These are phyloP conservation scores for Hiodon tergisus DNA, from an alignment of 2,113 vertebrate genomes.

Conservation along the genomic window DNA sequence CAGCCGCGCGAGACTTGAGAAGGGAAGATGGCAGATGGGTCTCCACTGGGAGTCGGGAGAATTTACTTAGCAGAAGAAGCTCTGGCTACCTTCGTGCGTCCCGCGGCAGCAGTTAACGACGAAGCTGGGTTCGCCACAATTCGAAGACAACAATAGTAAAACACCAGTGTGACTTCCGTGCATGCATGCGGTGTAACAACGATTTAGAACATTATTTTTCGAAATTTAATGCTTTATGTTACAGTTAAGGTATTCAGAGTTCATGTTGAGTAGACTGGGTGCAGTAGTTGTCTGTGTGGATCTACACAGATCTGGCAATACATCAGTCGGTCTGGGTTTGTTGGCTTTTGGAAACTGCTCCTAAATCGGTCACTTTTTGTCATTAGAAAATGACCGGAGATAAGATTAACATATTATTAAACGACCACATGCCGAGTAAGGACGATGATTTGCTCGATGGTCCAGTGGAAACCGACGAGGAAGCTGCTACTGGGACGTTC, in stretches of 20 bases:
- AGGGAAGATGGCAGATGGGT: conserved; percentile 21
- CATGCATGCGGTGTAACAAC: not conserved
- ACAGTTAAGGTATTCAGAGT: not conserved
- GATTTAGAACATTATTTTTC: not conserved
- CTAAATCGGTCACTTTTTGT: not conserved
- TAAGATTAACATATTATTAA: conserved; percentile 79
- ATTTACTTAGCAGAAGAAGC: not conserved
- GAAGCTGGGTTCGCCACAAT: not conserved
- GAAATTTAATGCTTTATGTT: not conserved
- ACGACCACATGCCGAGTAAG: conserved; percentile 79
- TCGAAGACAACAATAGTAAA: not conserved
- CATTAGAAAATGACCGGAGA: conserved; percentile 71
- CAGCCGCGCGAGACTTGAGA: conserved; percentile 13
- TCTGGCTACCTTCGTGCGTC: not conserved
- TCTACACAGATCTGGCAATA: not conserved
- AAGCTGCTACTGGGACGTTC: conserved; percentile 66
- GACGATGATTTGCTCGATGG: conserved; percentile 70
- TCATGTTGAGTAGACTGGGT: conserved; percentile 8
- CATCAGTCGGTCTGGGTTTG: not conserved
- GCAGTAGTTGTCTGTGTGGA: conserved; percentile 8
- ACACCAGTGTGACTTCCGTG: not conserved
- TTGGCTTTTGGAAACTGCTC: not conserved
- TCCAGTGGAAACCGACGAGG: conserved; percentile 57
- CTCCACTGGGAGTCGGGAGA: conserved; percentile 4
- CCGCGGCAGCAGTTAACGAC: not conserved